Conservation (phyloP, 2,888 invertebrate species). For the Gasteruption jaculator region DNA sequence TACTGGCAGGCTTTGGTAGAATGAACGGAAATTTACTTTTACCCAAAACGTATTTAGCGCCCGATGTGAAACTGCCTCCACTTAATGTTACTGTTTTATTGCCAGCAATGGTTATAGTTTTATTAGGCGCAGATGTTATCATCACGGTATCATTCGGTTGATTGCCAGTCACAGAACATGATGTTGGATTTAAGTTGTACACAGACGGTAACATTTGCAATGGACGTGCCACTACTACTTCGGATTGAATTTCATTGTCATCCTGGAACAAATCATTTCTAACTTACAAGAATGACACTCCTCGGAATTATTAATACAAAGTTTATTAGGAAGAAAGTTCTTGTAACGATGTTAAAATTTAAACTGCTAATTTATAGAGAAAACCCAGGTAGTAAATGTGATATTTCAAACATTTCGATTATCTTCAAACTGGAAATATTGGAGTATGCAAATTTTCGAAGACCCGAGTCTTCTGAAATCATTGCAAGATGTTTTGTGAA, state of each 20-base stretch:
- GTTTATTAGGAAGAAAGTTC: too few relatives aligned
- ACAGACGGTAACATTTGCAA: slow-evolving; percentile 23
- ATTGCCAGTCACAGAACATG: slow-evolving; percentile 20
- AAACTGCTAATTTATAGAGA: too few relatives aligned
- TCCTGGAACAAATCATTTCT: too few relatives aligned
- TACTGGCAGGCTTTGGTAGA: background rate
- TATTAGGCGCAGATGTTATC: slow-evolving; percentile 28
- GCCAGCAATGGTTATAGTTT: slow-evolving; percentile 35
- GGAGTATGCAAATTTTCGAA: too few relatives aligned
- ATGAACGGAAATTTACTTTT: slow-evolving; percentile 30
- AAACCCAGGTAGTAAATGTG: too few relatives aligned
- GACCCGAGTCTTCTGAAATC: too few relatives aligned
- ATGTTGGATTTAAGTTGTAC: slow-evolving; percentile 9
- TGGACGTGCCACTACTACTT: slow-evolving; percentile 19
- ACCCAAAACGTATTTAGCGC: slow-evolving; percentile 36
- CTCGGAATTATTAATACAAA: too few relatives aligned
- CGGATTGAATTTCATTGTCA: slow-evolving; percentile 16
- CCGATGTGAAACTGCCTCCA: slow-evolving; percentile 31
- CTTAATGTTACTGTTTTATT: slow-evolving; percentile 37
- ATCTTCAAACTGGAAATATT: too few relatives aligned
- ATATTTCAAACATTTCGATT: too few relatives aligned
- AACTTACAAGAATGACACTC: too few relatives aligned
- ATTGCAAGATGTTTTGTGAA: too few relatives aligned
- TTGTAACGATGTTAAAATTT: too few relatives aligned
- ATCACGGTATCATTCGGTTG: slow-evolving; percentile 31